Evolutionary conservation across 2,888 invertebrate genomes (phyloP), one percentile per base, ranked within the genome.

Genomic region (Polydrusus cervinus): DNA sequence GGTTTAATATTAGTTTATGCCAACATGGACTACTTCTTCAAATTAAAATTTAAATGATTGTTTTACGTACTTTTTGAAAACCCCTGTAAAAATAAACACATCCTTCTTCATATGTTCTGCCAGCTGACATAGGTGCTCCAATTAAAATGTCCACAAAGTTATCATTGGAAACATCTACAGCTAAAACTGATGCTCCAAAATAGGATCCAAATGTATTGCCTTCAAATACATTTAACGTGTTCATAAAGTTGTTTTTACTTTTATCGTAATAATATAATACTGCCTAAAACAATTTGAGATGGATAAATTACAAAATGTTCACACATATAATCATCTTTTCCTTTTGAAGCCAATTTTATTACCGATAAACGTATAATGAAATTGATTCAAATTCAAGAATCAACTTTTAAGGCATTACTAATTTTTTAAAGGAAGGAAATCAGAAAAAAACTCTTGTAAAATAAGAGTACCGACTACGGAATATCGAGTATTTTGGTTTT

Each of bases 101-200:
- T 38, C 92, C 92, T 82, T 91, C 91, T 75, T 92, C 92, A 57
- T 86, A 90, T 5, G 78, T 86, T 16, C 81, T 83, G 40, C 82
- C 78, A 40, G 85, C 88, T 55, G 87, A 89, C 0, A 66, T 75
- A 8, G 93, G 93, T 2, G 93, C 92, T 1, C 92, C 92, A 0
- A 93, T 90, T 3, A 93, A 80, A 0, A 93, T 84, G 75, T 93
- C 93, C 65, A 89, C 88, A 8, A 88, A 82, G 0, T 89, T 89
- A 81, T 93, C 92, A 2, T 86, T 87, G 80, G 91, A 90, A 0
- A 92, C 81, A 80, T 93, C 92, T 3, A 88, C 84, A 5, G 89
- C 89, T 74, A 89, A 88, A 0, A 93, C 81, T 30, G 88, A 87
- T 0, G 91, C 88, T 2, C 93, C 93, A 79, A 92, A 93, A 82